phyloP scores from a whole-genome alignment of 2,888 invertebrate species.

The Nebria salina region DNA sequence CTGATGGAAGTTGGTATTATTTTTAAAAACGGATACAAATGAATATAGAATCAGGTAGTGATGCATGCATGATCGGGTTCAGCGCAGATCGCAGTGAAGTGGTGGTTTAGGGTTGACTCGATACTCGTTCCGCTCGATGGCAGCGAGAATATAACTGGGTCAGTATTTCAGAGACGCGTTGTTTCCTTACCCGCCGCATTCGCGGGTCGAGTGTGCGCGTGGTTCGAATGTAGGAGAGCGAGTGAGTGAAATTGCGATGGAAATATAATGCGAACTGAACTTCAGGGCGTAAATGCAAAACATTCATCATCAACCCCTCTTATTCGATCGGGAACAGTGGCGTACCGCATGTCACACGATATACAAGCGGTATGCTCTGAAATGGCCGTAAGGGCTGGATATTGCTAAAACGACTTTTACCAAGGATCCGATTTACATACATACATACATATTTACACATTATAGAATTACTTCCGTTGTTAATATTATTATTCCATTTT shows the following conservation, averaged over 20 bases:
- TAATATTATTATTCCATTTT: too few species aligned
- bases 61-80: background rate
- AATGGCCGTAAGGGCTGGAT: background rate
- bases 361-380: background rate
- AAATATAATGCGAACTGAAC: background rate
- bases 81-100: background rate
- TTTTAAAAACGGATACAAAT: background rate
- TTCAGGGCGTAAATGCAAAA: background rate
- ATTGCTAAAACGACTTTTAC: too few species aligned
- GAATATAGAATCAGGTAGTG: background rate
- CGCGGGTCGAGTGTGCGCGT: background rate
- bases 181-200: constrained; percentile 20
- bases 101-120: background rate
- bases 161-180: constrained; percentile 31
- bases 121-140: background rate
- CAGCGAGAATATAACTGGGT: constrained; percentile 16
- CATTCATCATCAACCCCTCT: background rate
- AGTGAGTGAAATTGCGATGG: background rate
- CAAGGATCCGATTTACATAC: too few species aligned
- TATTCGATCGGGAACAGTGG: background rate
- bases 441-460: too few species aligned
- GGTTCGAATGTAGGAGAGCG: background rate
- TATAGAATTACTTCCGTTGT: too few species aligned
- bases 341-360: background rate
- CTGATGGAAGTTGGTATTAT: background rate